A percentile compares a stretch with the other conserved stretches of the same genome.
phyloP scores from a whole-genome alignment of 2,888 invertebrate genomes.

The Phytoseiulus persimilis region DNA sequence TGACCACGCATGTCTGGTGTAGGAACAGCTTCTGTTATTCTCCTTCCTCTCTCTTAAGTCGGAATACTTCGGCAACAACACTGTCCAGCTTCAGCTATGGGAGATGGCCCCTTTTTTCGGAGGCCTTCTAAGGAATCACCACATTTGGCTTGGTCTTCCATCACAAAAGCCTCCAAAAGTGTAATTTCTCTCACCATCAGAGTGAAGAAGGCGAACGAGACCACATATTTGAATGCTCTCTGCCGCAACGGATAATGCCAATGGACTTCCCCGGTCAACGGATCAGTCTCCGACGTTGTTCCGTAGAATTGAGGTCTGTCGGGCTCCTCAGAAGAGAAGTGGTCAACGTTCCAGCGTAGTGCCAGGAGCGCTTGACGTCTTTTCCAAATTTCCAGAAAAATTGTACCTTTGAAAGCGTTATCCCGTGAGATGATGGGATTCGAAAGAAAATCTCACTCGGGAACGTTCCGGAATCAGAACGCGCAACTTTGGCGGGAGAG shows the following conservation, averaged over 20 bases:
- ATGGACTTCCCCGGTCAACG: constrained; percentile 49
- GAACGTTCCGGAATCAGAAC: too few relatives aligned
- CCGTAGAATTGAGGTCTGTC: constrained; percentile 51
- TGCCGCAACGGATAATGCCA: constrained; percentile 51
- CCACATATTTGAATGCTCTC: constrained; percentile 47
- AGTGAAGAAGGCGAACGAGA: constrained; percentile 48
- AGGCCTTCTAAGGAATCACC: too few relatives aligned
- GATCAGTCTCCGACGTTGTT: constrained; percentile 48
- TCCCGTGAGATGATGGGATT: too few relatives aligned
- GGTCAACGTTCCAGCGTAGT: constrained; percentile 53
- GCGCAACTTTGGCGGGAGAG: not conserved
- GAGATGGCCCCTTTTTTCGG: too few relatives aligned
- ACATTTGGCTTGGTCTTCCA: too few relatives aligned
- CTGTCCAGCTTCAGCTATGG: too few relatives aligned
- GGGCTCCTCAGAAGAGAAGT: constrained; percentile 52
- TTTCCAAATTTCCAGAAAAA: constrained; percentile 52
- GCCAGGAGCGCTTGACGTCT: constrained; percentile 50
- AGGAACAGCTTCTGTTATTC: not conserved
- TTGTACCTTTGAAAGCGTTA: constrained; percentile 48
- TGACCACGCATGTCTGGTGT: constrained; percentile 49
- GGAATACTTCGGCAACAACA: too few relatives aligned
- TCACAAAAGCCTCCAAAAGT: too few relatives aligned
- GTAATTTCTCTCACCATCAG: constrained; percentile 43
- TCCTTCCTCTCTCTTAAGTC: too few relatives aligned
- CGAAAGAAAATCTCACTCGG: too few relatives aligned